phyloP scores from a whole-genome alignment of 2,888 invertebrate species.

The Ophion ventricosus region DNA sequence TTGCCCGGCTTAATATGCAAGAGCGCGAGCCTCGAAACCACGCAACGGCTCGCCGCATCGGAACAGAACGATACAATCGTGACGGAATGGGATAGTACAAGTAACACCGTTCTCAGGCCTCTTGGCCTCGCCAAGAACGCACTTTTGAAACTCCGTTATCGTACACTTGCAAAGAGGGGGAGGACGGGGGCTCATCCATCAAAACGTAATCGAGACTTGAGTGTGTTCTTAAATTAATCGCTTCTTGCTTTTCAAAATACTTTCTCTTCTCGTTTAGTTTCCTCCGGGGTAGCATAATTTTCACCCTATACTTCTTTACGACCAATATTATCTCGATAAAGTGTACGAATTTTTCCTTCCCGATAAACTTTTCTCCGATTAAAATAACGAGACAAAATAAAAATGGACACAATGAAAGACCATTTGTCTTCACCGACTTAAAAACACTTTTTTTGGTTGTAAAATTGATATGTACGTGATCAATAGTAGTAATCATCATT shows the following conservation, averaged over 20 bases:
- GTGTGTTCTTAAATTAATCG: background rate
- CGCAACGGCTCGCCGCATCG: slow-evolving; percentile 69
- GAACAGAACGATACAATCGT: slow-evolving; percentile 73
- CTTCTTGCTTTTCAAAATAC: background rate
- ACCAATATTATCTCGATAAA: background rate
- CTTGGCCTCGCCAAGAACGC: slow-evolving; percentile 47
- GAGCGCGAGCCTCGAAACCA: slow-evolving; percentile 1
- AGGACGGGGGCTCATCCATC: background rate
- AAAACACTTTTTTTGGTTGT: background rate
- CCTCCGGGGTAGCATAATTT: background rate
- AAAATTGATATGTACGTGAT: background rate
- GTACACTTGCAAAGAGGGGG: background rate
- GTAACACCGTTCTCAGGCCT: slow-evolving; percentile 77
- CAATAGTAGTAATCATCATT: background rate
- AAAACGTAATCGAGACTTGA: slow-evolving; percentile 6
- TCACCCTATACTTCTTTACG: background rate
- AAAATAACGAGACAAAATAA: background rate
- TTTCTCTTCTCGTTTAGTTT: background rate
- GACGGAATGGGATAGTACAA: slow-evolving; percentile 75
- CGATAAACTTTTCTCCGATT: too few relatives aligned
- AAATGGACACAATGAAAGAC: background rate
- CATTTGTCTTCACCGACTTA: background rate
- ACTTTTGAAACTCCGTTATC: slow-evolving; percentile 50
- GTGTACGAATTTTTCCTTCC: background rate
- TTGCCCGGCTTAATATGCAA: slow-evolving; percentile 19